Evolutionary conservation across 2,888 invertebrate species (phyloP).

Genomic region (Ferdinandea cuprea): DNA sequence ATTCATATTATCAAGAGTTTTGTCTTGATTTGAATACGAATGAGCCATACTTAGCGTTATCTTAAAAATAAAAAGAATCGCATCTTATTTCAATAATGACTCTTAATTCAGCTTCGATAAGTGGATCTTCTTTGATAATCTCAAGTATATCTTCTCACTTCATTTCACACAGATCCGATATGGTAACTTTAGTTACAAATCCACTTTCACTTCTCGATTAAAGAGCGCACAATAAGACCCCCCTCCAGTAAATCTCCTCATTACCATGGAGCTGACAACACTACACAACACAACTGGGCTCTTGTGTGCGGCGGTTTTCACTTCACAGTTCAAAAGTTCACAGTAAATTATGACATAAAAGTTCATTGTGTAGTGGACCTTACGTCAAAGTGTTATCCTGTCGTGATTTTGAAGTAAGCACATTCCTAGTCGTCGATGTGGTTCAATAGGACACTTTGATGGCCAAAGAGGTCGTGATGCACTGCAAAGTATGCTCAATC

Average conservation of each 20-base stretch:
- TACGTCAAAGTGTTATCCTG: conserved; percentile 7
- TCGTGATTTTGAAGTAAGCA: conserved; percentile 8
- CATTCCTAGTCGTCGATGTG: not conserved
- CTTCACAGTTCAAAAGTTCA: conserved; percentile 50
- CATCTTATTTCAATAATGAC: no score
- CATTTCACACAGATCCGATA: not conserved
- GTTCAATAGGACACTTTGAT: conserved; percentile 28
- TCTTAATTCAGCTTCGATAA: no score
- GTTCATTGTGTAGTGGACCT: not conserved
- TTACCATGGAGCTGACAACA: not conserved
- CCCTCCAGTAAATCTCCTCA: not conserved
- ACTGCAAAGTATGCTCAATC: conserved; percentile 9
- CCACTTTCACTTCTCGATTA: conserved; percentile 7
- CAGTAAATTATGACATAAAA: conserved; percentile 54
- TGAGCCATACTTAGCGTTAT: no score
- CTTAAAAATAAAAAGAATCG: no score
- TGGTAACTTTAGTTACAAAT: not conserved
- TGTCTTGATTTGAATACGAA: no score
- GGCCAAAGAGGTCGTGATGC: conserved; percentile 57
- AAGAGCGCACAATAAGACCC: not conserved
- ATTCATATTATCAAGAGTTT: no score
- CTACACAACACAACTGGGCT: conserved; percentile 2
- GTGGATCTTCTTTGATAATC: no score
- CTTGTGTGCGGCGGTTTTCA: conserved; percentile 32
- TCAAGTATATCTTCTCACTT: not conserved